Evolutionary conservation across 2,113 vertebrate genomes (phyloP).

Genomic region (Gila orcuttii): DNA sequence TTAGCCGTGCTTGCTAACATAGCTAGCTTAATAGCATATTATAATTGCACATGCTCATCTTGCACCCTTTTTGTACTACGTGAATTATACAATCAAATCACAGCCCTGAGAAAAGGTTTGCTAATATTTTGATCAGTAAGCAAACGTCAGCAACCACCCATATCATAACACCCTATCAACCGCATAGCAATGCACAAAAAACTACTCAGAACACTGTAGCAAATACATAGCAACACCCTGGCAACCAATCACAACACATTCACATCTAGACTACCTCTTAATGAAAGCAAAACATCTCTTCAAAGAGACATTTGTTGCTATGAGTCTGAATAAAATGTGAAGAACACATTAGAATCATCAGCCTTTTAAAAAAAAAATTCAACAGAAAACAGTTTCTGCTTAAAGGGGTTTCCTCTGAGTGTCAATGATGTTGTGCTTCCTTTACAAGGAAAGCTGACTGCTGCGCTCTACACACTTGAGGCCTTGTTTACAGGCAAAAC

Average conservation of each 20-base stretch:
- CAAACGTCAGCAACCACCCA: no score
- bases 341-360: neutral
- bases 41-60: neutral
- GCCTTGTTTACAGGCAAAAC: conserved; percentile 38
- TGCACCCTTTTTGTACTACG: neutral
- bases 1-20: neutral
- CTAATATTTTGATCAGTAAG: neutral
- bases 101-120: neutral
- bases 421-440: neutral
- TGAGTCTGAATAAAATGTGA: neutral
- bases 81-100: neutral
- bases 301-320: neutral
- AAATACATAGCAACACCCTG: neutral
- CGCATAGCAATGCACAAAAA: neutral
- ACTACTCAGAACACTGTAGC: neutral
- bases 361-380: neutral
- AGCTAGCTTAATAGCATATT: neutral
- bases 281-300: neutral
- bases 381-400: neutral
- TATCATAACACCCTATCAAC: neutral
- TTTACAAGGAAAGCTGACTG: conserved; percentile 3
- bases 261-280: neutral
- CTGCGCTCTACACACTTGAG: neutral
- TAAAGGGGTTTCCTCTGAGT: conserved; percentile 5
- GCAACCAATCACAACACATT: neutral